Conservation (phyloP, 2,888 invertebrate genomes). For the Serrognathus titanus region DNA sequence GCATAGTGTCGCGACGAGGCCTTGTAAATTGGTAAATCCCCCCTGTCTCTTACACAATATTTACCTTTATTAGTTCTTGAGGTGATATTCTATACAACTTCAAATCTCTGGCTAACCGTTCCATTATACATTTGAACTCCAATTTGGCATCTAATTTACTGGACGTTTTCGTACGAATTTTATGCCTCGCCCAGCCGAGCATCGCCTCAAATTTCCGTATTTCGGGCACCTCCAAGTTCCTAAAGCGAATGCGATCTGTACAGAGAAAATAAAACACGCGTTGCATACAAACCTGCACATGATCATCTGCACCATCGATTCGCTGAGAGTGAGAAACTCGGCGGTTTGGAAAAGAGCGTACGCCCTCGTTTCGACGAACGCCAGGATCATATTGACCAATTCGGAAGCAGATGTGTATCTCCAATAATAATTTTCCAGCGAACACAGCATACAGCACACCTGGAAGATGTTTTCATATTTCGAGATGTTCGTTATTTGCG, state of each 20-base stretch:
- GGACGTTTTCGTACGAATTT: constrained; percentile 75
- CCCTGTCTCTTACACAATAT: background rate
- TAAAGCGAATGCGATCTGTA: constrained; percentile 30
- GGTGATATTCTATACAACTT: constrained; percentile 89
- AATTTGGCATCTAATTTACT: constrained; percentile 80
- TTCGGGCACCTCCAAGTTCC: constrained; percentile 86
- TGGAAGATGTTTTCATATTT: constrained; percentile 39
- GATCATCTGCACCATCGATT: constrained; percentile 93
- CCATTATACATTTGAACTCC: constrained; percentile 92
- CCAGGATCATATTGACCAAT: constrained; percentile 89
- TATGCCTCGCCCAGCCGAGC: constrained; percentile 85
- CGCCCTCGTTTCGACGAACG: constrained; percentile 84
- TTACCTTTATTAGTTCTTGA: constrained; percentile 84
- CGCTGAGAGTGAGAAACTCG: constrained; percentile 84
- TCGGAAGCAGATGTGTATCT: constrained; percentile 91
- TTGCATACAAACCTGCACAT: constrained; percentile 63
- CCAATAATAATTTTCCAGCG: constrained; percentile 93
- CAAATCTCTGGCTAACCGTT: constrained; percentile 81
- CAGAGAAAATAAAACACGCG: background rate
- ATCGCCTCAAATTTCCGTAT: constrained; percentile 91
- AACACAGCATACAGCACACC: constrained; percentile 90
- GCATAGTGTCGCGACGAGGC: too few relatives aligned
- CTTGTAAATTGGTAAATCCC: too few relatives aligned
- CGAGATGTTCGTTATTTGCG: background rate
- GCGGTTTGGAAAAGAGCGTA: constrained; percentile 78